Conservation (phyloP, 1,140 invertebrate species). For the Akabosia matsudoensis region DNA sequence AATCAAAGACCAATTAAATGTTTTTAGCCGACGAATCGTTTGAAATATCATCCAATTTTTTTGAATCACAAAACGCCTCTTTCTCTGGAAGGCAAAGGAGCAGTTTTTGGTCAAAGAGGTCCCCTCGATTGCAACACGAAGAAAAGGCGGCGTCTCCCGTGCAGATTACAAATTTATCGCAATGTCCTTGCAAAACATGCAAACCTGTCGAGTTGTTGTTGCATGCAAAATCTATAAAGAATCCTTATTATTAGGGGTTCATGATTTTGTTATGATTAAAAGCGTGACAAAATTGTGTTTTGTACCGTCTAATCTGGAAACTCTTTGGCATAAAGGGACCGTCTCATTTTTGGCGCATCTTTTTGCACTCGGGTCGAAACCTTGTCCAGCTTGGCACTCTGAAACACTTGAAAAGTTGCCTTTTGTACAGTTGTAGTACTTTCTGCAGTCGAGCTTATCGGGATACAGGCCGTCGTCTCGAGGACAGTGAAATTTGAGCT, state of each 20-base stretch:
- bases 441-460: neutral
- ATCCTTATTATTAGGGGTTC: neutral
- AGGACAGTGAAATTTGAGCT: conserved; percentile 4
- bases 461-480: neutral
- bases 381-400: neutral
- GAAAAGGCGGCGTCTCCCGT: neutral
- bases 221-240: neutral
- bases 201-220: neutral
- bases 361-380: neutral
- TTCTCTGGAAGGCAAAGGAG: neutral
- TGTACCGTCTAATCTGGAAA: neutral
- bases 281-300: neutral
- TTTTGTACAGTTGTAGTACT: conserved; percentile 4
- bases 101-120: neutral
- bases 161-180: conserved; percentile 6
- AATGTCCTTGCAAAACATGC: neutral
- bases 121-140: neutral
- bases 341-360: neutral
- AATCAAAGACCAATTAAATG: neutral
- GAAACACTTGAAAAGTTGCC: neutral
- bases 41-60: neutral
- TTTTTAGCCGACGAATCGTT: neutral
- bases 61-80: neutral
- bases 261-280: neutral
- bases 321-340: conserved; percentile 4